Conservation (phyloP, 2,888 invertebrate genomes). For the Dicyrtomina minuta region DNA sequence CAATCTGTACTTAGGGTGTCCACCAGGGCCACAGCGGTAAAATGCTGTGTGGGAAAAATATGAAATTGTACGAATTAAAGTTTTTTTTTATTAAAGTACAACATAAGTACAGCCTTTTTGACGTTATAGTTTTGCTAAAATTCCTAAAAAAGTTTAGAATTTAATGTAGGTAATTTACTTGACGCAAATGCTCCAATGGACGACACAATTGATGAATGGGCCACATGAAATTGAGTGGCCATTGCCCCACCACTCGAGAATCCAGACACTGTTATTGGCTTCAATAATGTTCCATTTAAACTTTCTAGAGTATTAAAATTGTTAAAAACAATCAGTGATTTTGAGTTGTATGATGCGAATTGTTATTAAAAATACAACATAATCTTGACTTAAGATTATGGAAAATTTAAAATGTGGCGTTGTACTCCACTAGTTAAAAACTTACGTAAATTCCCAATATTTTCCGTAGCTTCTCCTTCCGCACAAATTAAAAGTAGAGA, state of each 20-base stretch:
- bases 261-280: not conserved
- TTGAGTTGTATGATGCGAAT: too few relatives aligned
- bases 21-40: conserved; percentile 16
- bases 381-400: too few relatives aligned
- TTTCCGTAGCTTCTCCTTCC: too few relatives aligned
- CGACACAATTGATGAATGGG: not conserved
- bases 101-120: not conserved
- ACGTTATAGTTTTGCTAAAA: not conserved
- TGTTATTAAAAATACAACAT: too few relatives aligned
- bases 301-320: too few relatives aligned
- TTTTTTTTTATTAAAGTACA: not conserved
- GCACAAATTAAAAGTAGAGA: too few relatives aligned
- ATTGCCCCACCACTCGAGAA: conserved; percentile 1
- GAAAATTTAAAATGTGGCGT: too few relatives aligned
- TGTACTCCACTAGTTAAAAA: too few relatives aligned
- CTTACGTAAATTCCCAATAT: too few relatives aligned
- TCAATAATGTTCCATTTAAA: too few relatives aligned
- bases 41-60: not conserved
- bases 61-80: not conserved
- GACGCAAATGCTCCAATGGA: conserved; percentile 13
- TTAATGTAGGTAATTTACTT: not conserved
- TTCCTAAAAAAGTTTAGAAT: not conserved
- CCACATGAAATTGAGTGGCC: conserved; percentile 16
- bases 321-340: too few relatives aligned
- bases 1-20: not conserved